Evolutionary conservation across 2,113 vertebrate species (phyloP), one percentile per base, ranked within the genome.

Genomic region (Corapipo altera): DNA sequence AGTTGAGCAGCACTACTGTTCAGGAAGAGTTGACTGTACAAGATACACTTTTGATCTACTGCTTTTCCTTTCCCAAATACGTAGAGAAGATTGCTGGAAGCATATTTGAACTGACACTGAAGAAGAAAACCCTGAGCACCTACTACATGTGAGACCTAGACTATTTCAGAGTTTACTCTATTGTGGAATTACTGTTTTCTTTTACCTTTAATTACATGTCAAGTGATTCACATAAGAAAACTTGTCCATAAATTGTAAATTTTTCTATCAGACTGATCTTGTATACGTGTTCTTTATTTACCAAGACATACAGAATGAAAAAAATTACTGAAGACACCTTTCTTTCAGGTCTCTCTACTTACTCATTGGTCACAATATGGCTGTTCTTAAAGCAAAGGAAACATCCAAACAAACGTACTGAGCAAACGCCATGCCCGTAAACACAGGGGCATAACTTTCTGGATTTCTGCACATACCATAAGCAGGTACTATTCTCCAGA

Each of bases 131-230:
- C 21, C 28, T 22, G 48, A 58, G n/a, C 58, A 72, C 23, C 58
- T 71, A 22, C 48, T 66, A 67, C 27, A 24, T 4, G 4, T 0
- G 0, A 75, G 17, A 70, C 17, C 33, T 19, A 8, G 35, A 37
- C 26, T 33, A 8, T 4, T 32, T 16, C 41, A 10, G 39, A 74
- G 27, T 5, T 12, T 44, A 41, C 20, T 33, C 27, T 44, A 2
- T 27, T 33, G 11, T 33, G 19, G 12, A 71, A 41, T 41, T 41
- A 11, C 1, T 43, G 8, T 39, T 77, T 83, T 72, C 54, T 59
- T 43, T 39, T 70, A 86, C 18, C 23, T 61, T 61, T 30, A 71
- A 27, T 58, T 58, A 41, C 5, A 51, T 3, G 1, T 46, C 9
- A 74, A 44, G 19, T 28, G 15, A 87, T n/a, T 41, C 1, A 2